Conservation (phyloP, 2,113 vertebrate species). For the Hemibagrus wyckioides region DNA sequence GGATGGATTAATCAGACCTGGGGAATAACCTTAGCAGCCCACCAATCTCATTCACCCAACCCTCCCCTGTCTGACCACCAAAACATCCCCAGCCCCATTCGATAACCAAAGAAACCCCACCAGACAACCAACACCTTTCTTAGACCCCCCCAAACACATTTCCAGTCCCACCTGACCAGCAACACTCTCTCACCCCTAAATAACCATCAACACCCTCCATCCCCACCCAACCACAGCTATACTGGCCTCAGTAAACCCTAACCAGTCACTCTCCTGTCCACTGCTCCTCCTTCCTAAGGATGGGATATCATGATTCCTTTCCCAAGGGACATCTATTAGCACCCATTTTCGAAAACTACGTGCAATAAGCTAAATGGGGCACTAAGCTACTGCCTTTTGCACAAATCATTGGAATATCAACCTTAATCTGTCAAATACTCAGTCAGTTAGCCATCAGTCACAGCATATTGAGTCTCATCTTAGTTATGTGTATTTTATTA, state of each 20-base stretch:
- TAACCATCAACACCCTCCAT: too few species aligned
- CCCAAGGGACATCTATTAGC: not conserved
- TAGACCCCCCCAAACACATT: too few species aligned
- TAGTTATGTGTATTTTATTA: not conserved
- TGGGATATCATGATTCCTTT: not conserved
- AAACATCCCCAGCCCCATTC: too few species aligned
- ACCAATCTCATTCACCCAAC: too few species aligned
- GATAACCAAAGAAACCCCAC: too few species aligned
- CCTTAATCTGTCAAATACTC: not conserved
- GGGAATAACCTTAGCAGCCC: not conserved
- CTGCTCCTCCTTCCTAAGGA: not conserved
- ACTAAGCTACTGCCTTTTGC: not conserved
- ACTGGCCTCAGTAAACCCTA: too few species aligned
- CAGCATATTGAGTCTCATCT: not conserved
- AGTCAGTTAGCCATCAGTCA: not conserved
- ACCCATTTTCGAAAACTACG: not conserved
- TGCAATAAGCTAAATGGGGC: not conserved
- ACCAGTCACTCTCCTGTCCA: too few species aligned
- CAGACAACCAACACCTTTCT: too few species aligned
- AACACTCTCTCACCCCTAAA: too few species aligned
- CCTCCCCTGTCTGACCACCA: too few species aligned
- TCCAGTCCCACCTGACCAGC: too few species aligned
- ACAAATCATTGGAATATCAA: not conserved
- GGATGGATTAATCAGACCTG: not conserved
- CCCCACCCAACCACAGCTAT: not conserved